Percentiles rank a stretch among this genome's conserved stretches.
Evolutionary conservation across 2,797 vertebrate genomes (phyloP).

Genomic region (Pelodytes ibericus): DNA sequence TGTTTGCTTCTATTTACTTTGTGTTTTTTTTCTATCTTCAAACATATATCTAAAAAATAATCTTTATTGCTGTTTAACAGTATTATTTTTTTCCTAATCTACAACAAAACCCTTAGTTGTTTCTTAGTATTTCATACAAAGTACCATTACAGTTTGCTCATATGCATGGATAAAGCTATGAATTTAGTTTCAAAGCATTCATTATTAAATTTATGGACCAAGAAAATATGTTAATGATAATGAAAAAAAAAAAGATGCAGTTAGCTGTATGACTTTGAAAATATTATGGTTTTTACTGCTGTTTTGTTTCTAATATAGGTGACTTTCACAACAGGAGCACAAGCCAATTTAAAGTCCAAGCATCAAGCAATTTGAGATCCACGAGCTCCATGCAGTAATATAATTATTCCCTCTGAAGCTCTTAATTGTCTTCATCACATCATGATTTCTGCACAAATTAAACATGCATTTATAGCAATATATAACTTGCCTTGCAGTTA

Average conservation of each 20-base stretch:
- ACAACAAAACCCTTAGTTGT: too few relatives aligned
- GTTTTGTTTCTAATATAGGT: constrained; percentile 70
- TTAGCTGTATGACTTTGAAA: constrained; percentile 77
- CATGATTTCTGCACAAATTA: constrained; percentile 87
- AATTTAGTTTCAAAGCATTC: constrained; percentile 1
- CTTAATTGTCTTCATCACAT: constrained; percentile 87
- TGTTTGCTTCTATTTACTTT: too few relatives aligned
- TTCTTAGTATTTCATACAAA: too few relatives aligned
- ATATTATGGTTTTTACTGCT: constrained; percentile 64
- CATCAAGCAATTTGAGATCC: constrained; percentile 82
- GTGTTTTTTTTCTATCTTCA: too few relatives aligned
- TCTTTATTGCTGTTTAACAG: too few relatives aligned
- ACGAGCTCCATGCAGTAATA: constrained; percentile 83
- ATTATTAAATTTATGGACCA: constrained; percentile 32
- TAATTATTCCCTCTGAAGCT: constrained; percentile 85
- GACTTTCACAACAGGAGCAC: constrained; percentile 81
- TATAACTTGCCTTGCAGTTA: constrained; percentile 83
- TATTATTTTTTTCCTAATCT: too few relatives aligned
- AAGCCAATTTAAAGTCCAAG: constrained; percentile 83
- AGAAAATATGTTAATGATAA: constrained; percentile 18
- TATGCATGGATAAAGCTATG: neutral
- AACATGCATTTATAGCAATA: constrained; percentile 84
- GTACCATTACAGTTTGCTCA: too few relatives aligned
- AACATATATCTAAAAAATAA: too few relatives aligned
- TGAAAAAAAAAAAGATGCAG: constrained; percentile 30